Conservation (phyloP, 2,113 vertebrate species). For the Abramis brama region DNA sequence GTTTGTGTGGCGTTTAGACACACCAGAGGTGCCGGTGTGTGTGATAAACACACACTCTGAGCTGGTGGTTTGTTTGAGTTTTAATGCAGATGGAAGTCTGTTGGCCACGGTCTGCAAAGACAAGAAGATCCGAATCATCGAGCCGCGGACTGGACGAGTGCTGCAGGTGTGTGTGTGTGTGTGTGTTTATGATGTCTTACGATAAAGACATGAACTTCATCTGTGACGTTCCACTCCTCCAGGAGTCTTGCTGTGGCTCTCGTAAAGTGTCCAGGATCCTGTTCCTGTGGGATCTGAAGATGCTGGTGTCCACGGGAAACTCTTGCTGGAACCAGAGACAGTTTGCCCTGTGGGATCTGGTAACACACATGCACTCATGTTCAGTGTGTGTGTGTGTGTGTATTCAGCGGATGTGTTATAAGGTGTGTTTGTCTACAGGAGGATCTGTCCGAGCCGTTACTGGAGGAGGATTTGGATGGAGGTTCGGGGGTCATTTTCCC, state of each 20-base stretch:
- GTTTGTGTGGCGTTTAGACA: slow-evolving; percentile 85
- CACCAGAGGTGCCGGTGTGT: slow-evolving; percentile 47
- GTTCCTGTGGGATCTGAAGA: slow-evolving; percentile 84
- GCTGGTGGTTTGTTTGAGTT: slow-evolving; percentile 88
- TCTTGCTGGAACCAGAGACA: slow-evolving; percentile 94
- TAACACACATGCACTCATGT: slow-evolving; percentile 61
- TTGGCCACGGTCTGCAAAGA: slow-evolving; percentile 89
- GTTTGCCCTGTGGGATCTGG: slow-evolving; percentile 89
- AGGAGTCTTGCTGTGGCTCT: slow-evolving; percentile 81
- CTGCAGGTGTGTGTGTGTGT: slow-evolving; percentile 72
- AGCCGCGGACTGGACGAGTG: slow-evolving; percentile 80
- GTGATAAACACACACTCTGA: slow-evolving; percentile 68
- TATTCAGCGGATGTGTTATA: not conserved
- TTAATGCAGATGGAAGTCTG: slow-evolving; percentile 87
- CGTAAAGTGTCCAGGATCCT: slow-evolving; percentile 87
- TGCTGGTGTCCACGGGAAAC: slow-evolving; percentile 87
- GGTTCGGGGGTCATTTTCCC: slow-evolving; percentile 91
- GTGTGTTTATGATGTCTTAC: not conserved
- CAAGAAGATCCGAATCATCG: slow-evolving; percentile 84
- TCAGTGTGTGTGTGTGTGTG: slow-evolving; percentile 1
- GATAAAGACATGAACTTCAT: not conserved
- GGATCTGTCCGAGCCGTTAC: slow-evolving; percentile 86
- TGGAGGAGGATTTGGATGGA: slow-evolving; percentile 89
- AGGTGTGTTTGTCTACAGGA: slow-evolving; percentile 73
- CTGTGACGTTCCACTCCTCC: not conserved